Percentiles rank a stretch among this genome's conserved stretches.
Evolutionary conservation across 2,797 vertebrate genomes (phyloP).

Genomic region (Coreius guichenoti): DNA sequence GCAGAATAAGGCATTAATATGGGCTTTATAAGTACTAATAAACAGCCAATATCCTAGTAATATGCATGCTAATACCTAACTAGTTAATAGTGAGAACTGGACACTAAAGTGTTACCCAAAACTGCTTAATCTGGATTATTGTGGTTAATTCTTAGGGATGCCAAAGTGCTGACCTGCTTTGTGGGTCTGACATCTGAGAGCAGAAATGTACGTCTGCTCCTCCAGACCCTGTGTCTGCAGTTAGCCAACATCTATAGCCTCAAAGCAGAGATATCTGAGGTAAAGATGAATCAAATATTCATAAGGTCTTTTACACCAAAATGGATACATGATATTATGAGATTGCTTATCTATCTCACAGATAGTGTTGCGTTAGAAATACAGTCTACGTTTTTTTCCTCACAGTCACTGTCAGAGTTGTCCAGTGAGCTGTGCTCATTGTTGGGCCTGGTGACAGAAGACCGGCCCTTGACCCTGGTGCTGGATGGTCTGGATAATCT

Average conservation of each 20-base stretch:
- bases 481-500: slow-evolving; percentile 76
- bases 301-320: slow-evolving; percentile 10
- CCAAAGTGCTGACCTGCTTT: slow-evolving; percentile 66
- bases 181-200: slow-evolving; percentile 70
- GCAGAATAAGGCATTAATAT: too few species aligned
- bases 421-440: slow-evolving; percentile 73
- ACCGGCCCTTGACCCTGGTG: slow-evolving; percentile 67
- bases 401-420: slow-evolving; percentile 70
- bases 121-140: slow-evolving; percentile 1
- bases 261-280: slow-evolving; percentile 70
- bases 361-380: slow-evolving; percentile 31
- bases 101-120: too few species aligned
- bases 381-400: not conserved
- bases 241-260: slow-evolving; percentile 68
- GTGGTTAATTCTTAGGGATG: slow-evolving; percentile 57
- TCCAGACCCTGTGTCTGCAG: slow-evolving; percentile 72
- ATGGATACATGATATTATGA: slow-evolving; percentile 15
- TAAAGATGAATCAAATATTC: slow-evolving; percentile 44
- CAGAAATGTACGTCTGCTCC: slow-evolving; percentile 67
- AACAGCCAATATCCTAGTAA: too few species aligned
- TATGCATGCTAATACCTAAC: too few species aligned
- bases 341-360: slow-evolving; percentile 16
- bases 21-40: too few species aligned
- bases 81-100: too few species aligned
- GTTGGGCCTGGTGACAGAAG: slow-evolving; percentile 65